Percentiles rank a stretch among this genome's conserved stretches.
phyloP scores from a whole-genome alignment of 2,113 vertebrate species.

The Callaeas wilsoni region DNA sequence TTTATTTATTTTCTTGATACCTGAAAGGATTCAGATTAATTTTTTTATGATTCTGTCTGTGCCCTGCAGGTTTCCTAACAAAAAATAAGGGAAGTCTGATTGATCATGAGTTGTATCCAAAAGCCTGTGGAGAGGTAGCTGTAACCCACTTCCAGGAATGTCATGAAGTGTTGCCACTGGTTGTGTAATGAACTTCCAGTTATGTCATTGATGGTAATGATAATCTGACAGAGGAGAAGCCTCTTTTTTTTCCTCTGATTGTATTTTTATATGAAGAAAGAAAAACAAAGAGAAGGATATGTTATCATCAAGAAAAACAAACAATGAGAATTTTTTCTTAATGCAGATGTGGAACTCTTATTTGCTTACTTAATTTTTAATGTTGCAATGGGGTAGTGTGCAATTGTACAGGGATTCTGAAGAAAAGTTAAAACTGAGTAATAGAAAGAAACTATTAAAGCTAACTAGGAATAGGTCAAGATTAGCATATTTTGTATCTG shows the following conservation, averaged over 20 bases:
- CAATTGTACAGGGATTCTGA: not conserved
- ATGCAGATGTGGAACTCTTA: not conserved
- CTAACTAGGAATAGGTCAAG: constrained; percentile 11
- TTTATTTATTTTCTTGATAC: not conserved
- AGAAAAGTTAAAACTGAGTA: not conserved
- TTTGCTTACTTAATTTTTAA: not conserved
- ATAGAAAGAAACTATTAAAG: not conserved
- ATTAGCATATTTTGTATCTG: not conserved
- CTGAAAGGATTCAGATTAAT: not conserved
- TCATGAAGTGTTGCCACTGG: not conserved
- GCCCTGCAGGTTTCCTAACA: not conserved
- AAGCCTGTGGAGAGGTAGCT: not conserved
- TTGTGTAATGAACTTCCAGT: not conserved
- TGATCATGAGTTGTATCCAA: not conserved
- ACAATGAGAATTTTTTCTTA: not conserved
- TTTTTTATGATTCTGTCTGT: not conserved
- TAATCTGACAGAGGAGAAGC: not conserved
- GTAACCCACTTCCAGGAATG: not conserved
- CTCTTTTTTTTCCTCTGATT: not conserved
- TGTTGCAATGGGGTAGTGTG: not conserved
- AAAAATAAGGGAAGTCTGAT: not conserved
- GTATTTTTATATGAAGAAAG: not conserved
- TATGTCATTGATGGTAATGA: not conserved
- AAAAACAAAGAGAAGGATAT: not conserved
- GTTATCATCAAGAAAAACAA: not conserved